Evolutionary conservation across 2,113 vertebrate species (phyloP).

Genomic region (Axis porcinus): DNA sequence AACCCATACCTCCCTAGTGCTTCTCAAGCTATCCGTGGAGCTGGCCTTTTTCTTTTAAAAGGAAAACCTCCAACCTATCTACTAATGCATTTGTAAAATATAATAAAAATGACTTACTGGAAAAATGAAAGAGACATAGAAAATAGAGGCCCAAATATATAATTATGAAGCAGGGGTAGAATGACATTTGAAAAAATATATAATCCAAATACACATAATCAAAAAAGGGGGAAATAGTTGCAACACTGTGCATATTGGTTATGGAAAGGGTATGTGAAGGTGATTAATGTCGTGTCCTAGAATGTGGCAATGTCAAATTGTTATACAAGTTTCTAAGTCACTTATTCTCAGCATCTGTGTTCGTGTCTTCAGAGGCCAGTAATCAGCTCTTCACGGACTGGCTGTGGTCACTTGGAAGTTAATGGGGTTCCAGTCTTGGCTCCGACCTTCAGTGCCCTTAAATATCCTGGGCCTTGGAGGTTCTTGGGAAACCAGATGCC

Average conservation of each 20-base stretch:
- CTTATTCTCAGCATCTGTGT: neutral
- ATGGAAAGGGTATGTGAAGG: neutral
- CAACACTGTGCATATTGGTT: no score
- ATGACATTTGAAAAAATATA: neutral
- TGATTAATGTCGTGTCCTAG: neutral
- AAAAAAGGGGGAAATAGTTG: neutral
- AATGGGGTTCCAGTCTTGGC: neutral
- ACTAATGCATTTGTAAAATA: neutral
- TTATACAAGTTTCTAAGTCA: neutral
- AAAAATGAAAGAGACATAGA: neutral
- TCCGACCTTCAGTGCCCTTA: neutral
- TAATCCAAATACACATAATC: neutral
- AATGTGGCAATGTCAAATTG: neutral
- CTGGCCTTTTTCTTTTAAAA: neutral
- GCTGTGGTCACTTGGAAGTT: neutral
- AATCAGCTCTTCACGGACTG: neutral
- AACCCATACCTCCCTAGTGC: neutral
- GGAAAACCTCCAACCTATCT: neutral
- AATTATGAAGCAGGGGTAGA: neutral
- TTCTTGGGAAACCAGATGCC: slow-evolving; percentile 26
- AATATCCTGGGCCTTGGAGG: neutral
- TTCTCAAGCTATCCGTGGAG: neutral
- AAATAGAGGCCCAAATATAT: neutral
- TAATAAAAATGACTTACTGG: neutral
- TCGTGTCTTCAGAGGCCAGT: neutral